phyloP scores from a whole-genome alignment of 2,113 vertebrate species.

The Etheostoma cragini region DNA sequence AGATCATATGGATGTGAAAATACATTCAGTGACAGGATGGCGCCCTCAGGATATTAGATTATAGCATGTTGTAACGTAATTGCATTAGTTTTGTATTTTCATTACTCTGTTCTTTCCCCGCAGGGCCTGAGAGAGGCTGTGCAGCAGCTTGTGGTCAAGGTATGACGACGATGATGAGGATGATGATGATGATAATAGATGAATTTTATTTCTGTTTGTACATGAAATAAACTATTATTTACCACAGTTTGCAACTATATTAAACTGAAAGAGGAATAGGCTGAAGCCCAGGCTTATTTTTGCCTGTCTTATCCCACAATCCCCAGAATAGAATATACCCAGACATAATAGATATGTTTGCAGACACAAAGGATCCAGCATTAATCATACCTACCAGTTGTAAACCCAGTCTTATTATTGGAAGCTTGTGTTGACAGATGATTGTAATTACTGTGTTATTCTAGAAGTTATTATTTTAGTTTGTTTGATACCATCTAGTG shows the following conservation, averaged over 20 bases:
- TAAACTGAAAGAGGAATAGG: too few species aligned
- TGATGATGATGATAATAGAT: too few species aligned
- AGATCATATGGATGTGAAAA: slow-evolving; percentile 4
- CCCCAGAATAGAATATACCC: too few species aligned
- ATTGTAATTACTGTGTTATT: background rate
- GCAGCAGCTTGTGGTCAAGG: slow-evolving; percentile 82
- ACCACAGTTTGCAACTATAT: too few species aligned
- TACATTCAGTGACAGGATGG: slow-evolving; percentile 30
- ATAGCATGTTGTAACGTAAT: slow-evolving; percentile 46
- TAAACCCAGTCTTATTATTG: background rate
- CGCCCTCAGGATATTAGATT: slow-evolving; percentile 43
- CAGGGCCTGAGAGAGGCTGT: slow-evolving; percentile 86
- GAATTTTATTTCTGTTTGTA: too few species aligned
- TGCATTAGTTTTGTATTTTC: slow-evolving; percentile 44
- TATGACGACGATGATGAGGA: slow-evolving; percentile 30
- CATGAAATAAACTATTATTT: too few species aligned
- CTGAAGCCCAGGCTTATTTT: too few species aligned
- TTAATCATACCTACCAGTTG: background rate
- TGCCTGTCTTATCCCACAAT: too few species aligned
- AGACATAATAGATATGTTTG: background rate
- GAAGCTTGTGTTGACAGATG: background rate
- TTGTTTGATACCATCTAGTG: slow-evolving; percentile 63
- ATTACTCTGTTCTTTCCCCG: slow-evolving; percentile 57
- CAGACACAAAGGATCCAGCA: background rate
- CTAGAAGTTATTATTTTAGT: background rate